A percentile compares a stretch with the other conserved stretches of the same genome.
phyloP scores from a whole-genome alignment of 2,113 vertebrate genomes.

The Nothoprocta pentlandii region DNA sequence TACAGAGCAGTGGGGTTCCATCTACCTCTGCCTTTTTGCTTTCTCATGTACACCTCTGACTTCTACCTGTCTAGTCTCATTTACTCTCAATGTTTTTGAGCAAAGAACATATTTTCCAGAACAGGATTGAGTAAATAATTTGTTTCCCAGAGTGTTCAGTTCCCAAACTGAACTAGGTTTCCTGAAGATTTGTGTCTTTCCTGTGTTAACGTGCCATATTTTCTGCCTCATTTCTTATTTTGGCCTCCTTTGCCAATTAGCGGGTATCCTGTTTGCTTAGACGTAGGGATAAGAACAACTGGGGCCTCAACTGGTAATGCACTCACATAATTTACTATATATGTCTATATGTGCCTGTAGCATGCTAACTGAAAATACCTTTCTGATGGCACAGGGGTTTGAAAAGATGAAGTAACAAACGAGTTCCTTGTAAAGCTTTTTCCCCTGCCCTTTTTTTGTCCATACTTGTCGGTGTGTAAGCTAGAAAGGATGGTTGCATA shows the following conservation, averaged over 20 bases:
- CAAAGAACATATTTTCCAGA: background rate
- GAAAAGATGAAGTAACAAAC: background rate
- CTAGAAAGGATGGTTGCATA: background rate
- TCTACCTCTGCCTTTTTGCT: background rate
- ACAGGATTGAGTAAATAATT: background rate
- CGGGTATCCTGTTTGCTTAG: background rate
- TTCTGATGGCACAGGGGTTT: background rate
- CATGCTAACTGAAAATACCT: background rate
- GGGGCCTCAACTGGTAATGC: background rate
- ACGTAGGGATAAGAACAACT: background rate
- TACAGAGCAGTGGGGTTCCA: background rate
- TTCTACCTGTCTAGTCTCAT: background rate
- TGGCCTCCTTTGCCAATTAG: background rate
- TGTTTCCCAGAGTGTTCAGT: background rate
- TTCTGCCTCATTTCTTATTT: background rate
- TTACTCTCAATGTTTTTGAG: accelerated
- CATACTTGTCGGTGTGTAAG: background rate
- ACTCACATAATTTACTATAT: background rate
- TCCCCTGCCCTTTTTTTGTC: background rate
- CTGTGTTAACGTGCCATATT: background rate
- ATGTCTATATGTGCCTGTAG: background rate
- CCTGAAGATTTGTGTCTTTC: background rate
- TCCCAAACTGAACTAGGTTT: background rate
- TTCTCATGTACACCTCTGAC: background rate
- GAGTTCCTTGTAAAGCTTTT: background rate